A percentile compares a stretch with the other conserved stretches of the same genome.
Conservation (phyloP, 2,888 invertebrate genomes). For the Hydraecia micacea region DNA sequence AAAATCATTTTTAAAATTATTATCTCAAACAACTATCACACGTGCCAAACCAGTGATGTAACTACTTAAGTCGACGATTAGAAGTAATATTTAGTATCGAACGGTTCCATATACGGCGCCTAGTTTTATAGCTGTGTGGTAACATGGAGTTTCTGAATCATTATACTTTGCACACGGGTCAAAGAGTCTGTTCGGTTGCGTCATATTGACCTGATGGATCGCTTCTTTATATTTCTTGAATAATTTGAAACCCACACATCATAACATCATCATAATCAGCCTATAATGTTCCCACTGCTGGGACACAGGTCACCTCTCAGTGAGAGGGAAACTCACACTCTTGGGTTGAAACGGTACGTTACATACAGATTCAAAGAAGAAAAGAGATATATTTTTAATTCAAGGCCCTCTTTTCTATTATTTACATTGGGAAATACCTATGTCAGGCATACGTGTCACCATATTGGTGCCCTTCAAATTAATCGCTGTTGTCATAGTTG, state of each 20-base stretch:
- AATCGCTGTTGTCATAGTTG: not conserved
- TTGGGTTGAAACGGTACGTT: not conserved
- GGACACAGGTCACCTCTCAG: no score
- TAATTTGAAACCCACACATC: conserved; percentile 18
- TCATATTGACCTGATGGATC: conserved; percentile 44
- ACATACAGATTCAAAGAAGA: not conserved
- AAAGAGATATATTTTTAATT: not conserved
- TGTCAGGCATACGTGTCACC: not conserved
- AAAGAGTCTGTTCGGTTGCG: conserved; percentile 26
- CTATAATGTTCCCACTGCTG: no score
- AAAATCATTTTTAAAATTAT: not conserved
- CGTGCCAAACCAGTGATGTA: conserved; percentile 48
- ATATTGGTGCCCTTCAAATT: not conserved
- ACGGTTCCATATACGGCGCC: conserved; percentile 33
- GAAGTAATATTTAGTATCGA: conserved; percentile 32
- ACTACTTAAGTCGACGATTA: conserved; percentile 31
- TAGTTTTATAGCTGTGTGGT: conserved; percentile 48
- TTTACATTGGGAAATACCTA: not conserved
- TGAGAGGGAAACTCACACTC: conserved; percentile 14
- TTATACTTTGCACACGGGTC: conserved; percentile 64
- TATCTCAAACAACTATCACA: conserved; percentile 22
- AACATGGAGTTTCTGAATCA: conserved; percentile 55
- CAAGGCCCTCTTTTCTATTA: not conserved
- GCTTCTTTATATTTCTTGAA: conserved; percentile 12
- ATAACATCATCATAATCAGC: no score